Base-by-base conservation (phyloP, 2,888 invertebrate species). In the Uropetala carovei region DNA sequence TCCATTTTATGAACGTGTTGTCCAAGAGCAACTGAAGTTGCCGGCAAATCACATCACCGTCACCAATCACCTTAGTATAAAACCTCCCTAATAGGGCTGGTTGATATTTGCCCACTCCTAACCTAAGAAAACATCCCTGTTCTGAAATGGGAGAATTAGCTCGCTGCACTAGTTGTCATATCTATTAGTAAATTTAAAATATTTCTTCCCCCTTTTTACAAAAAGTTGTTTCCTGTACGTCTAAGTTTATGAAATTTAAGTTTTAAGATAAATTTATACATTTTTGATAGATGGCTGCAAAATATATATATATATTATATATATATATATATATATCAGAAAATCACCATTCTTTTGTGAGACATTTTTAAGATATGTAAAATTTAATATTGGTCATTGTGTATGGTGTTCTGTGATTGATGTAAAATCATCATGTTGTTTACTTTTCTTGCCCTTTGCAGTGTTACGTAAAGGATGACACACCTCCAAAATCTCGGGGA, bases 391-490 rank as follows among this genome's bases (percentile, higher is more conserved):
- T n/a, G 83, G n/a, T 83, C 56, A 43, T 16, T 11, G n/a, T 43
- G 83, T 83, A n/a, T 83, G 83, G 56, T 83, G 83, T 43, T n/a
- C 5, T 43, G 43, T 5, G 43, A 43, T 43, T 43, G 43, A 43
- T 43, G 1, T 43, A 27, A 7, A 27, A 13, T 75, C 27, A 13
- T 75, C 75, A 75, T 2, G 27, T 75, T 75, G 11, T 75, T 83
- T 91, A 57, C 27, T 82, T 64, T 92, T 81, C 58, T 82, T 91
- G 27, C 91, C 60, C 30, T 9, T 82, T 75, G 92, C 93, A 95
- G 95, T 96, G 96, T n/a, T 96, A 96, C 93, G 96, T 96, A n/a
- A 96, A 96, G 94, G 96, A 96, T 94, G 95, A 95, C 27, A 94
- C 93, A 92, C 93, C 93, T 22, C 92, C 93, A 92, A 93, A 93